Evolutionary conservation across 1,140 invertebrate species (phyloP), one percentile per base, ranked within the genome.

Genomic region (Scaptomyza montana): DNA sequence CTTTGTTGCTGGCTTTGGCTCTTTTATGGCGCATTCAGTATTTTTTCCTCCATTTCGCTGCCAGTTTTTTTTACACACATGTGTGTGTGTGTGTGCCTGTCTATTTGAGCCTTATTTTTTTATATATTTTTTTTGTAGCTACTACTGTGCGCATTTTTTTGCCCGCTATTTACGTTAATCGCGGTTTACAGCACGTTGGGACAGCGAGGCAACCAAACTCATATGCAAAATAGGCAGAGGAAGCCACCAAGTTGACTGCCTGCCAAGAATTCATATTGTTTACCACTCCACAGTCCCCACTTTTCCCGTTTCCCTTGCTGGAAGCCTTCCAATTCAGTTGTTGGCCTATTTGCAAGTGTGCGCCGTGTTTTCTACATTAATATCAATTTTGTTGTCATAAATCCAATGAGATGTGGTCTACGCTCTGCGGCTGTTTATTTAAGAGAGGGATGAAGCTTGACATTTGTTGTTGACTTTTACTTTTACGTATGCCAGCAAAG

Each of bases 351-450:
- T 80, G 60, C 63, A 53, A 51, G 54, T 50, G 55, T 54, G 64
- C 43, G 59, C 43, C 64, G 64, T 82, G 65, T 82, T 89, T 82
- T 74, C 49, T 68, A 72, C 84, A 87, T 89, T 87, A 89, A 89
- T 89, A 89, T 87, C 84, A 89, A 89, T 89, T 87, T 81, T 69
- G 84, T 77, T 87, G 74, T 87, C 84, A 89, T 87, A 87, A 89
- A 82, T 89, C 82, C 84, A 80, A 80, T 80, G 82, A 73, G 59
- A 70, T 80, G 80, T 75, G 80, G 47, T 56, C 56, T 46, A 55
- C 36, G 73, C 51, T 75, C 54, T 73, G 68, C 33, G 77, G 49
- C 46, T 68, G 56, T 30, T 36, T 36, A 2, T 8, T 36, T 36
- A 1, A 1, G 8, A 3, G 7, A 3, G 33, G 33, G 33, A 5